Base-by-base conservation (phyloP, 2,797 vertebrate genomes). In the Mormyrus proboscirostris region DNA sequence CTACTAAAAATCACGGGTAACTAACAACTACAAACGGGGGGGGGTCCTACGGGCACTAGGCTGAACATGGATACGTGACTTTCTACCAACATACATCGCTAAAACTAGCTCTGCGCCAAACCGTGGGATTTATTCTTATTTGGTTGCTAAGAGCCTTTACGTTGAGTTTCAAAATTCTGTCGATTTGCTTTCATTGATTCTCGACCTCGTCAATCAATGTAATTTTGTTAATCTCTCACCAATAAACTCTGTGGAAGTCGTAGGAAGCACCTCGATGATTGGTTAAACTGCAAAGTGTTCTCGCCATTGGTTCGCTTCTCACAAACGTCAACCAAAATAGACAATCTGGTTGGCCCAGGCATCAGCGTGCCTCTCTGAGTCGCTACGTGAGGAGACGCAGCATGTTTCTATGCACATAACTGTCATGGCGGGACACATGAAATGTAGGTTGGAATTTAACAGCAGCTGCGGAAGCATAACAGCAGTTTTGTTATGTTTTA, bases 371-470 rank as follows among this genome's bases (percentile, higher is more conserved):
- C 92, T 92, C 90, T 38, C 5, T 2, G 0, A 10, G 0, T n/a
- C 12, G 2, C 4, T 29, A 87, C 0, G 88, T 88, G 0, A 50
- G 12, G 25, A 86, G 51, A 92, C 10, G 92, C 91, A 87, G 69
- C 50, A 49, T 9, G 79, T 69, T 88, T 3, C 33, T 87, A 47
- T 88, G 59, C 50, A 87, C 7, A 65, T 9, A 10, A 19, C 89
- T 83, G 90, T 92, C 90, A 93, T 93, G 92, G 92, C 92, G 92
- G 90, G 92, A 92, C 89, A 90, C 89, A 92, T 92, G 91, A 93
- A 92, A 88, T 88, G 22, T 22, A 69, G 88, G 89, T 83, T 84
- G 49, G 87, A 19, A 25, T 90, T 90, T 62, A 1, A 90, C 53
- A 88, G 88, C 38, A 73, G 33, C 22, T 86, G 33, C 12, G 41